Percentiles rank a stretch among this genome's conserved stretches.
Evolutionary conservation across 2,797 vertebrate genomes (phyloP).

Genomic region (Halcyon badia): DNA sequence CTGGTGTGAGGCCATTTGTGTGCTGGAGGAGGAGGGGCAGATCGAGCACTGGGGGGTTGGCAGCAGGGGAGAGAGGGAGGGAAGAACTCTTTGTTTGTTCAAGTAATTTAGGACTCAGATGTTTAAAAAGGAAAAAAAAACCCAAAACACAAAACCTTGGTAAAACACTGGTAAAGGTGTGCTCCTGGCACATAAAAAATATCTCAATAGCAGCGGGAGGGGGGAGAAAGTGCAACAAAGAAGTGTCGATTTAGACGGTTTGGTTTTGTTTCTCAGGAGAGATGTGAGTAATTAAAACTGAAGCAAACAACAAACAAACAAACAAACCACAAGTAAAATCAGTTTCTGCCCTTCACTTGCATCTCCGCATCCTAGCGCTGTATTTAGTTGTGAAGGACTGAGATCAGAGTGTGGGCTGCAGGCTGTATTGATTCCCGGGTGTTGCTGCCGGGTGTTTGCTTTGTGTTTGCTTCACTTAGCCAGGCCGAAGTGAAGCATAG

Average conservation of each 20-base stretch:
- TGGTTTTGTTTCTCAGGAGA: background rate
- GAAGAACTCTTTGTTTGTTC: background rate
- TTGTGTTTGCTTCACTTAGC: background rate
- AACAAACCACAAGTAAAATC: background rate
- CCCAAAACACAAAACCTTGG: background rate
- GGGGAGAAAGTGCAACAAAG: background rate
- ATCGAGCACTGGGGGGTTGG: background rate
- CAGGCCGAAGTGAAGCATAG: background rate
- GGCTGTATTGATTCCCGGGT: background rate
- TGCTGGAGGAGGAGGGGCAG: background rate
- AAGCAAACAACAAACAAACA: background rate
- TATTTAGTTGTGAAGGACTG: background rate
- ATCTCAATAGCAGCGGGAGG: background rate
- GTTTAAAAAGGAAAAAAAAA: background rate
- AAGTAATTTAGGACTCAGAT: conserved; percentile 27
- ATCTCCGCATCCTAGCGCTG: fast-evolving
- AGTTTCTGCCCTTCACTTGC: background rate
- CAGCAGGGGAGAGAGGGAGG: background rate
- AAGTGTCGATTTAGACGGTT: background rate
- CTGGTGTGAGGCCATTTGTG: conserved; percentile 46
- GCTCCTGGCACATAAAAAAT: background rate
- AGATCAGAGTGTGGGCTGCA: fast-evolving
- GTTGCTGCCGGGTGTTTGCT: background rate
- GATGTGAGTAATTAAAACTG: background rate
- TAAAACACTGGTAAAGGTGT: background rate